These are phyloP conservation scores for Tragelaphus oryx DNA, from an alignment of 2,797 vertebrate species.

Conservation along the genomic window DNA sequence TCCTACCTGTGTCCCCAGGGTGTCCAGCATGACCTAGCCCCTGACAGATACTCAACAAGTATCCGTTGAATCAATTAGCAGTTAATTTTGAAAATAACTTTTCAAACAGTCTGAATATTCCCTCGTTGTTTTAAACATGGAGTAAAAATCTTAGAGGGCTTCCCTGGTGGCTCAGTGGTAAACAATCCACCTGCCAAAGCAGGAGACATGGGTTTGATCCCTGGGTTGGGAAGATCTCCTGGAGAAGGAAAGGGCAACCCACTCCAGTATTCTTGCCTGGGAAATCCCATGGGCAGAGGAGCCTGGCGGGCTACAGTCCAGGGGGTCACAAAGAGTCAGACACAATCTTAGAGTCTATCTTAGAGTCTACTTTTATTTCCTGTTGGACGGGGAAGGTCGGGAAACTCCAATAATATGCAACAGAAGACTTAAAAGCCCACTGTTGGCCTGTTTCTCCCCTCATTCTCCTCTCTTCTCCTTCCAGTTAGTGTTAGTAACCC, in stretches of 20 bases:
- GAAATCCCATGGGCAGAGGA: background rate
- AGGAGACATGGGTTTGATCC: background rate
- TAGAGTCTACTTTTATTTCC: background rate
- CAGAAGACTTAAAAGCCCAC: background rate
- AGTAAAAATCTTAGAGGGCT: background rate
- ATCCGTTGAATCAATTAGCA: background rate
- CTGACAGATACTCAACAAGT: fast-evolving
- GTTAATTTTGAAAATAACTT: background rate
- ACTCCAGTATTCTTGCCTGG: background rate
- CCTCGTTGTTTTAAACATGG: background rate
- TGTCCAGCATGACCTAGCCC: background rate
- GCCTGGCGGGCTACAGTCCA: background rate
- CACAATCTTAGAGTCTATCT: background rate
- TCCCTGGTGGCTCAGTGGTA: background rate
- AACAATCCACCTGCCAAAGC: background rate
- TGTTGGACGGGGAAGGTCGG: background rate
- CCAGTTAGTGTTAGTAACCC: fast-evolving
- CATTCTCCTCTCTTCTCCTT: background rate
- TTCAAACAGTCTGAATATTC: background rate
- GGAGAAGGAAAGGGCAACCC: background rate
- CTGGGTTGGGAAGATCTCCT: background rate
- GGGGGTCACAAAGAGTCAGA: background rate
- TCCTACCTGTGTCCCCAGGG: too few species aligned
- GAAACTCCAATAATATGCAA: background rate
- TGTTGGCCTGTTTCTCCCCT: fast-evolving